These are phyloP conservation scores for Xiphophorus couchianus DNA, from an alignment of 2,113 vertebrate species.

Conservation along the genomic window DNA sequence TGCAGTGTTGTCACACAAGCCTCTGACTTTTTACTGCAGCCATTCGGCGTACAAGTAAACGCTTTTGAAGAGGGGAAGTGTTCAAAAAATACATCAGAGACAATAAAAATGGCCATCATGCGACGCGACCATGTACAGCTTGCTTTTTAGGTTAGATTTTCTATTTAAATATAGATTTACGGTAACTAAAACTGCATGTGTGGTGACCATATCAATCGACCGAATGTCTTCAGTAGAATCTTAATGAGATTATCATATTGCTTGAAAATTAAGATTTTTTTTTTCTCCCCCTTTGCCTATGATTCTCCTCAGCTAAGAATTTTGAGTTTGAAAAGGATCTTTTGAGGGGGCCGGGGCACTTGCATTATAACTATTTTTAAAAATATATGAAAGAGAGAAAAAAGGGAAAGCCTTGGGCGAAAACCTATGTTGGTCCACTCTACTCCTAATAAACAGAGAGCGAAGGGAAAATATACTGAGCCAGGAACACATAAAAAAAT, in stretches of 20 bases:
- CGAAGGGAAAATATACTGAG: not conserved
- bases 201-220: slow-evolving; percentile 3
- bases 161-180: not conserved
- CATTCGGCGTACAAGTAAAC: not conserved
- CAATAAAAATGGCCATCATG: not conserved
- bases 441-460: slow-evolving; percentile 9
- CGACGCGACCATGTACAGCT: too few relatives aligned
- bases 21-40: not conserved
- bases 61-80: not conserved
- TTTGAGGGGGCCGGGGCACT: slow-evolving; percentile 20
- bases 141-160: not conserved
- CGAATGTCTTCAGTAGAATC: not conserved
- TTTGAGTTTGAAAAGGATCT: slow-evolving; percentile 39
- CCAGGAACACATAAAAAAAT: not conserved
- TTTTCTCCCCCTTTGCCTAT: not conserved
- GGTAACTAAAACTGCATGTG: not conserved
- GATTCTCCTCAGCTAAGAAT: slow-evolving; percentile 35
- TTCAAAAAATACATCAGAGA: not conserved
- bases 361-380: slow-evolving; percentile 11
- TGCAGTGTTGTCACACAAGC: not conserved
- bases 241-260: slow-evolving; percentile 27
- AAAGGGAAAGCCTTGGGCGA: slow-evolving; percentile 15
- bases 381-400: slow-evolving; percentile 7
- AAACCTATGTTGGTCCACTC: slow-evolving; percentile 5
- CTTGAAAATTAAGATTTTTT: not conserved